phyloP scores from a whole-genome alignment of 2,113 vertebrate species.

The Pterophyllum scalare region DNA sequence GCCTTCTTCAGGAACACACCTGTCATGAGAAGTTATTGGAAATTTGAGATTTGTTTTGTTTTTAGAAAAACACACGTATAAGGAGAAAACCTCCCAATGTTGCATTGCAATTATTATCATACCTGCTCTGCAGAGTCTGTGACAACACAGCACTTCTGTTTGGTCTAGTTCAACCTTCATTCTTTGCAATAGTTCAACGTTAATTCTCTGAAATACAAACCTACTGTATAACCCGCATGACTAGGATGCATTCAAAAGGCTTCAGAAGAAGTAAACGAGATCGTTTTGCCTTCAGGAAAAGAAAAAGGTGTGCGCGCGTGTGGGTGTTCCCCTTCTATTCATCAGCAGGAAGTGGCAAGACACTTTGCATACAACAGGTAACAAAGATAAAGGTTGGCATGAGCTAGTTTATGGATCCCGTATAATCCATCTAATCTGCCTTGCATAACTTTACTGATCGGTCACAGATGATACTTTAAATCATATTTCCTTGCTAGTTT shows the following conservation, averaged over 20 bases:
- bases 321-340: conserved; percentile 48
- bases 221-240: not conserved
- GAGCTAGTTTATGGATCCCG: not conserved
- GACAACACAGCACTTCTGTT: not conserved
- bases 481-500: not conserved
- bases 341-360: conserved; percentile 54
- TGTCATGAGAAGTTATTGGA: not conserved
- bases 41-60: not conserved
- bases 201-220: not conserved
- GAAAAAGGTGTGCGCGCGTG: not conserved
- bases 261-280: not conserved
- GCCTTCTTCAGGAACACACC: not conserved
- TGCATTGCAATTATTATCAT: not conserved
- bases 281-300: conserved; percentile 12
- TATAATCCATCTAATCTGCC: not conserved
- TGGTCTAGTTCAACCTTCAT: not conserved
- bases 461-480: not conserved
- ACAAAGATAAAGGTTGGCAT: not conserved
- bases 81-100: not conserved
- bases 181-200: not conserved
- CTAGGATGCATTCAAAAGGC: not conserved
- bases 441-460: not conserved
- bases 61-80: too few species aligned
- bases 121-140: not conserved
- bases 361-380: conserved; percentile 42